Evolutionary conservation across 1,140 invertebrate species (phyloP).

Genomic region (Oryctes rhinoceros): DNA sequence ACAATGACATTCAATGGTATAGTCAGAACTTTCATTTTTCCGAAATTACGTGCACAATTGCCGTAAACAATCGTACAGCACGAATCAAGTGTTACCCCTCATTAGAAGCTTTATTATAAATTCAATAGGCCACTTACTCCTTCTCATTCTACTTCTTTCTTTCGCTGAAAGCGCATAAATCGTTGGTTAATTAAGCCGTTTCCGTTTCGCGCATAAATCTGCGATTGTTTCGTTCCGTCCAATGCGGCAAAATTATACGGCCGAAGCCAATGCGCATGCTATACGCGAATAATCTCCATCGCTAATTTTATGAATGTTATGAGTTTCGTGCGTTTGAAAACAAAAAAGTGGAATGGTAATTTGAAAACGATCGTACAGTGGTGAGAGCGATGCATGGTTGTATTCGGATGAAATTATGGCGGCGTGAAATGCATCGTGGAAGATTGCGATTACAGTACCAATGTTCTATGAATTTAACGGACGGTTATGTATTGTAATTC

Average conservation of each 20-base stretch:
- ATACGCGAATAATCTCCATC: constrained; percentile 10
- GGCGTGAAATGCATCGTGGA: not conserved
- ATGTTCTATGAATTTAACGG: not conserved
- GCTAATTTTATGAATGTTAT: not conserved
- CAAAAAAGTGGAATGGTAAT: constrained; percentile 4
- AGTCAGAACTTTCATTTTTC: too few species aligned
- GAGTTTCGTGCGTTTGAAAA: constrained; percentile 5
- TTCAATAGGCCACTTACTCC: not conserved
- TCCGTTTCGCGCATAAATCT: constrained; percentile 7
- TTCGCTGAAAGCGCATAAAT: not conserved
- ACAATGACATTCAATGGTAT: too few species aligned
- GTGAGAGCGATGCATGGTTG: not conserved
- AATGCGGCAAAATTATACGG: constrained; percentile 8
- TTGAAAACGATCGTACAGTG: not conserved
- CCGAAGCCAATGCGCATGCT: not conserved
- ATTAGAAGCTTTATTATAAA: too few species aligned
- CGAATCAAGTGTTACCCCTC: too few species aligned
- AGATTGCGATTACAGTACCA: not conserved
- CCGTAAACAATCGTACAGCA: too few species aligned
- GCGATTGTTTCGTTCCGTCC: not conserved
- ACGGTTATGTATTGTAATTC: not conserved
- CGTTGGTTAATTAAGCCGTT: not conserved
- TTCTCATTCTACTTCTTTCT: not conserved
- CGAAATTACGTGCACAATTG: too few species aligned
- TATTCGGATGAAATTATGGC: not conserved